Conservation (phyloP, 1,140 invertebrate species). For the Drosophila parvula region DNA sequence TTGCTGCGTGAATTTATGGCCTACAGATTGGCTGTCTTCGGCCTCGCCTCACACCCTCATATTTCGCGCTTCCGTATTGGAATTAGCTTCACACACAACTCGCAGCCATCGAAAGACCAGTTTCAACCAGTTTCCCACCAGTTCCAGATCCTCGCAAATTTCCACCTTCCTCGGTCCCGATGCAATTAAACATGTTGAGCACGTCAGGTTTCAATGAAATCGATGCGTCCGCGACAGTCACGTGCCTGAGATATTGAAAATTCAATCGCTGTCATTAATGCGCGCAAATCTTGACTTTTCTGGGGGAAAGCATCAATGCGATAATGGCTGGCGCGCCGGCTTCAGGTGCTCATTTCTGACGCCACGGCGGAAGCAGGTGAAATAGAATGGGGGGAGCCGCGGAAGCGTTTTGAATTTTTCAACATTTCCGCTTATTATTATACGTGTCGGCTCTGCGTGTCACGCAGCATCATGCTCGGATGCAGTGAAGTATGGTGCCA, state of each 20-base stretch:
- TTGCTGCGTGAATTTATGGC: constrained; percentile 51
- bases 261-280: constrained; percentile 78
- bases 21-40: constrained; percentile 31
- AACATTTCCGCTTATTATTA: constrained; percentile 83
- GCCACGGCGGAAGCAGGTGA: constrained; percentile 7
- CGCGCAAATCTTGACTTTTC: constrained; percentile 77
- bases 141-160: neutral
- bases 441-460: constrained; percentile 77
- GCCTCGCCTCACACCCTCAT: constrained; percentile 1
- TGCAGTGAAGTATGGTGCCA: constrained; percentile 23
- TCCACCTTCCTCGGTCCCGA: neutral
- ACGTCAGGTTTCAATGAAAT: constrained; percentile 79
- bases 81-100: neutral
- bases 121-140: too few relatives aligned
- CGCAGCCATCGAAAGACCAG: too few relatives aligned
- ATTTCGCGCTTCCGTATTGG: constrained; percentile 34
- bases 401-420: constrained; percentile 81
- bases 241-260: constrained; percentile 80
- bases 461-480: constrained; percentile 56
- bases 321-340: constrained; percentile 66
- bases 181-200: constrained; percentile 77
- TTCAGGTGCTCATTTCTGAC: constrained; percentile 36
- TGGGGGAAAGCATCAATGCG: constrained; percentile 66
- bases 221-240: constrained; percentile 63
- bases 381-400: neutral